Evolutionary conservation across 2,797 vertebrate genomes (phyloP).

Genomic region (Macroramphosus scolopax): DNA sequence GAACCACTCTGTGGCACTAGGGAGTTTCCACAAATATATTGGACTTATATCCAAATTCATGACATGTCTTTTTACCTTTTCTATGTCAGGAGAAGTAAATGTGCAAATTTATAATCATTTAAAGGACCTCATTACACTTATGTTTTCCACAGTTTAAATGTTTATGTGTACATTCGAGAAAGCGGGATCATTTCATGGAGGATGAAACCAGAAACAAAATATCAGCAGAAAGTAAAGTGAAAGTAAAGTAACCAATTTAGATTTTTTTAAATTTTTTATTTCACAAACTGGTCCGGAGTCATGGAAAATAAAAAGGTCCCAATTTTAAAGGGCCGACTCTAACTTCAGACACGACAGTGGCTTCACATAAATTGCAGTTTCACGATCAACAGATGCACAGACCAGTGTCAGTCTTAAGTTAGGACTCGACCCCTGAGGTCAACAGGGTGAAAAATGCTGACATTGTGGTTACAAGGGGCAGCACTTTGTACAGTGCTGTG

Average conservation of each 20-base stretch:
- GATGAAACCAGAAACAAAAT: neutral
- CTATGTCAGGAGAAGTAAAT: no score
- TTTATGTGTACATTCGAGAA: neutral
- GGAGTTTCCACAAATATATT: no score
- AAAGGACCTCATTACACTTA: no score
- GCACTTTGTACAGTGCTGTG: slow-evolving; percentile 4
- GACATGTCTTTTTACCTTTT: no score
- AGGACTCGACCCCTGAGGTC: slow-evolving; percentile 13
- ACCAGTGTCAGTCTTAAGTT: slow-evolving; percentile 26
- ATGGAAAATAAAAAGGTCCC: slow-evolving; percentile 46
- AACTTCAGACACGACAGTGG: slow-evolving; percentile 20
- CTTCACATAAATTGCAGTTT: slow-evolving; percentile 20
- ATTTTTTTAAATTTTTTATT: slow-evolving; percentile 58
- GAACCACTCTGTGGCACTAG: no score
- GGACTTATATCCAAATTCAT: no score
- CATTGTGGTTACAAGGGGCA: slow-evolving; percentile 13
- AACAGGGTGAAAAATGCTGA: slow-evolving; percentile 2
- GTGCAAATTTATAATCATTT: no score
- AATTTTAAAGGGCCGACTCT: slow-evolving; percentile 17
- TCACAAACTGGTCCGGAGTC: slow-evolving; percentile 56
- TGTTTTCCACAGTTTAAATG: neutral
- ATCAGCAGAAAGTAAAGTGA: slow-evolving; percentile 13
- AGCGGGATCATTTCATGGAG: neutral
- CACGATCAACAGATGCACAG: slow-evolving; percentile 24
- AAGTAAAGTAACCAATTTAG: slow-evolving; percentile 29